Conservation (phyloP, 2,113 vertebrate genomes). For the Aptenodytes patagonicus region DNA sequence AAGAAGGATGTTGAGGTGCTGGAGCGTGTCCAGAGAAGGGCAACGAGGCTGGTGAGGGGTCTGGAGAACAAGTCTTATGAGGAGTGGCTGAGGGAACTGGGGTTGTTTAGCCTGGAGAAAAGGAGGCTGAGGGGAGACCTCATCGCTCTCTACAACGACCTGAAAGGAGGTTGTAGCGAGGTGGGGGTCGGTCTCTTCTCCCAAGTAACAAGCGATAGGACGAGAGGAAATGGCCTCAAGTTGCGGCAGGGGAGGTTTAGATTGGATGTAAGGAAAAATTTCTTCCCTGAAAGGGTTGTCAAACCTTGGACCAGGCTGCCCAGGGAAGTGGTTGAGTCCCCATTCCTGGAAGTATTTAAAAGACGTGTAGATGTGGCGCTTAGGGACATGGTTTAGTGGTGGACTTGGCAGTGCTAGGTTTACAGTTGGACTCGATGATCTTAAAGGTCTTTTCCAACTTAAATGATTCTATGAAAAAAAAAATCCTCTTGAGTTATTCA, state of each 20-base stretch:
- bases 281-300: neutral
- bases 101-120: no score
- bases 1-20: neutral
- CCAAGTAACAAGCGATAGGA: no score
- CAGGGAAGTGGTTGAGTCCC: neutral
- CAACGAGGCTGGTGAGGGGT: neutral
- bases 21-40: neutral
- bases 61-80: neutral
- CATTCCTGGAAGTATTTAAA: neutral
- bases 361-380: rapidly evolving
- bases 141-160: no score
- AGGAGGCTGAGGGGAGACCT: no score
- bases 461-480: neutral
- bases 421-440: neutral
- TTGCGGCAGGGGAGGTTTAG: neutral
- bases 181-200: no score
- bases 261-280: neutral
- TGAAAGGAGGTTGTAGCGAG: no score
- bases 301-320: no score
- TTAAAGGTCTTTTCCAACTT: neutral
- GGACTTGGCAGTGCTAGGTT: neutral
- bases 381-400: neutral
- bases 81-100: no score
- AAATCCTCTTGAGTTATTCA: neutral
- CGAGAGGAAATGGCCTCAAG: no score